Conservation (phyloP, 92 coral and sea anemone species). For the Blastomussa wellsi region DNA sequence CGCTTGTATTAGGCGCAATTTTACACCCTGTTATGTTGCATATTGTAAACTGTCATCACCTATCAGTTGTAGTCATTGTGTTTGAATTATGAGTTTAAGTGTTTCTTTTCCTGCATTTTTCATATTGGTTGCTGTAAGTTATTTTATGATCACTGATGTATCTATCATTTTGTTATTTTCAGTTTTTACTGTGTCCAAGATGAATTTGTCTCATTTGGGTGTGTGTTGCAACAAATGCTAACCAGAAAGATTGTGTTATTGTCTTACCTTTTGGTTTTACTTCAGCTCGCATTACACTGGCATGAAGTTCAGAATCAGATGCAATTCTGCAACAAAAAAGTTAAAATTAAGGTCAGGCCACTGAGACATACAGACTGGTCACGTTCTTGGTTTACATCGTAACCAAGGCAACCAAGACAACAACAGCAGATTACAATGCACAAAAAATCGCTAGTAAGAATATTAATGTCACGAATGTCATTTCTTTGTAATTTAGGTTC, state of each 20-base stretch:
- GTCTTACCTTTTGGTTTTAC: conserved; percentile 63
- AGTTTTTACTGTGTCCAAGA: conserved; percentile 6
- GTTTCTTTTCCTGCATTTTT: too few species aligned
- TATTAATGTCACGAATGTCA: not conserved
- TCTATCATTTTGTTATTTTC: not conserved
- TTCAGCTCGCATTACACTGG: conserved; percentile 77
- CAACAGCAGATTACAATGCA: not conserved
- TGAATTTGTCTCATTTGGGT: not conserved
- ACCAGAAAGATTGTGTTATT: not conserved
- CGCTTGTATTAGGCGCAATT: too few species aligned
- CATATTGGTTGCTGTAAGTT: too few species aligned
- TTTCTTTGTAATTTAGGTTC: not conserved
- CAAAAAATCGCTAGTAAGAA: too few species aligned
- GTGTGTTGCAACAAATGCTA: too few species aligned
- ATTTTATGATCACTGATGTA: too few species aligned
- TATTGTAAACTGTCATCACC: too few species aligned
- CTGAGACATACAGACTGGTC: not conserved
- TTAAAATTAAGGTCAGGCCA: not conserved
- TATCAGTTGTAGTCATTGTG: too few species aligned
- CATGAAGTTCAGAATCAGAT: conserved; percentile 87
- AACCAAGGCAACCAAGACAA: not conserved
- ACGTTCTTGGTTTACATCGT: not conserved
- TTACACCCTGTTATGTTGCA: too few species aligned
- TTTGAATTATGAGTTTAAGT: too few species aligned
- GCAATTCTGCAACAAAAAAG: conserved; percentile 58